Percentiles rank a stretch among this genome's conserved stretches.
Conservation (phyloP, 2,113 vertebrate species). For the Calyptomena viridis region DNA sequence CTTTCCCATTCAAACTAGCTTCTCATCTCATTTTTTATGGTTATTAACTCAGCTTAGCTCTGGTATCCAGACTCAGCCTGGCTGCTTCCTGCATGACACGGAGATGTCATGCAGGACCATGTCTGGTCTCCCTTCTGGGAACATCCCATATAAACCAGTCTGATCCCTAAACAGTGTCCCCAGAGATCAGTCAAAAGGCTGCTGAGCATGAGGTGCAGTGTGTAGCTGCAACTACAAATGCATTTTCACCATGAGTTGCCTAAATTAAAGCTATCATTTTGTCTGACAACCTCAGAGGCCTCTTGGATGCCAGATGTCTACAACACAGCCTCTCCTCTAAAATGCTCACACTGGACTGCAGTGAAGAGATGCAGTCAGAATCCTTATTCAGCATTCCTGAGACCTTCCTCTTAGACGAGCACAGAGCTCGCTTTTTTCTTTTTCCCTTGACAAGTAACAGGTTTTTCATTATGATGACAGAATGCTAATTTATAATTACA, state of each 20-base stretch:
- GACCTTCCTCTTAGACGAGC: not conserved
- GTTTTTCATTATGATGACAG: not conserved
- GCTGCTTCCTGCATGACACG: fast-evolving
- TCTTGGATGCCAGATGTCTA: not conserved
- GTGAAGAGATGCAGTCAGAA: not conserved
- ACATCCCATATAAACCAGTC: not conserved
- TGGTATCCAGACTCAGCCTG: not conserved
- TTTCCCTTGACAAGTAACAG: not conserved
- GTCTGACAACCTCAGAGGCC: not conserved
- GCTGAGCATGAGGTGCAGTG: fast-evolving
- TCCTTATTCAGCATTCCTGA: not conserved
- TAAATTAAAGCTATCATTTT: not conserved
- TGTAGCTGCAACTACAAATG: not conserved
- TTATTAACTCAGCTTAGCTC: not conserved
- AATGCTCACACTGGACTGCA: fast-evolving
- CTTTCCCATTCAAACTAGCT: not conserved
- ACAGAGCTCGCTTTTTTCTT: not conserved
- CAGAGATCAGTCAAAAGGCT: not conserved
- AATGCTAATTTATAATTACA: not conserved
- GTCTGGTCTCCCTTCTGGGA: not conserved
- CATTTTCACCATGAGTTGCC: not conserved
- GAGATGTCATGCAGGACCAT: not conserved
- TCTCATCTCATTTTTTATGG: not conserved
- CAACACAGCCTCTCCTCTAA: no score
- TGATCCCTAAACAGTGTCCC: not conserved